These are phyloP conservation scores for Zaprionus taronus DNA, from an alignment of 1,140 invertebrate species.

Conservation along the genomic window DNA sequence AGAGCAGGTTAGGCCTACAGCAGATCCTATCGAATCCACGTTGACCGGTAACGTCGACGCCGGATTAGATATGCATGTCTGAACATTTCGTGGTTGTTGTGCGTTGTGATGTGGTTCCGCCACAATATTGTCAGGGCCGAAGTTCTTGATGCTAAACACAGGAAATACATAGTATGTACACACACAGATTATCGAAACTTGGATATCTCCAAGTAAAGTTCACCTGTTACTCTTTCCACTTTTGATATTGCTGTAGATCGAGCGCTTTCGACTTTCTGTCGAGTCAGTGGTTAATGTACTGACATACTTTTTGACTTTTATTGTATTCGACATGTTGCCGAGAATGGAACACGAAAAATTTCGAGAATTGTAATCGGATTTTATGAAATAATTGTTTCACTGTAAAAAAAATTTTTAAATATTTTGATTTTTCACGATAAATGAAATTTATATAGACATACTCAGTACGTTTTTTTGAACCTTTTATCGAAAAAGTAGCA, in stretches of 20 bases:
- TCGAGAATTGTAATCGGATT: background rate
- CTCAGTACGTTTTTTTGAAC: background rate
- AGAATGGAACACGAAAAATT: background rate
- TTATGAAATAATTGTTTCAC: background rate
- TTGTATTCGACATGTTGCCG: constrained; percentile 9
- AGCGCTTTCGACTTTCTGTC: background rate
- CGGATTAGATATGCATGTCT: background rate
- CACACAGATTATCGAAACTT: background rate
- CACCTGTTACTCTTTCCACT: constrained; percentile 36
- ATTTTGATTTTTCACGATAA: background rate
- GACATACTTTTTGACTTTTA: background rate
- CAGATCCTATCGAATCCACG: constrained; percentile 45
- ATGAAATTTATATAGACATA: background rate
- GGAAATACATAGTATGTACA: background rate
- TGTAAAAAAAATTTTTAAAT: background rate
- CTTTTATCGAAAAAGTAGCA: background rate
- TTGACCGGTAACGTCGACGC: constrained; percentile 6
- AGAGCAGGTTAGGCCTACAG: constrained; percentile 39
- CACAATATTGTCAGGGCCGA: background rate
- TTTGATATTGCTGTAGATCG: constrained; percentile 13
- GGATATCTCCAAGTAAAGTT: background rate
- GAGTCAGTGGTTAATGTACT: background rate
- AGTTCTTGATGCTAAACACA: constrained; percentile 17
- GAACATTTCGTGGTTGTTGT: background rate
- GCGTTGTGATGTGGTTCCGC: background rate